Percentiles rank a stretch among this genome's conserved stretches.
phyloP scores from a whole-genome alignment of 92 coral and sea anemone genomes.

The Actinostola sp. region DNA sequence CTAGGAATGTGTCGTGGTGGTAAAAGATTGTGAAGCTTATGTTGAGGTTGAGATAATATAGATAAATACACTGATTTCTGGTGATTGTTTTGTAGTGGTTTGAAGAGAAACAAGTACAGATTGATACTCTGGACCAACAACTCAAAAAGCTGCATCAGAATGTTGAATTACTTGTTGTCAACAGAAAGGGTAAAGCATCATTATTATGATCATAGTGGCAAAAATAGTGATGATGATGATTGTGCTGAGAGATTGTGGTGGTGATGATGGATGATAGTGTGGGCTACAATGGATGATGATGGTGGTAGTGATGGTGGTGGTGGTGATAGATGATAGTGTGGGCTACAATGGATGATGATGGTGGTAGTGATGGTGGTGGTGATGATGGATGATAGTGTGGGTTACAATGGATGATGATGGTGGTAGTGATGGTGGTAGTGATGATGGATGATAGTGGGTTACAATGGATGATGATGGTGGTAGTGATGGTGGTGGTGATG shows the following conservation, averaged over 20 bases:
- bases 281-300: neutral
- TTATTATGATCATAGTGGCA: too few relatives aligned
- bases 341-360: neutral
- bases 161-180: constrained; percentile 78
- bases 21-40: neutral
- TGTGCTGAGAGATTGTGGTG: neutral
- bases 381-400: neutral
- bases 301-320: neutral
- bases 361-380: neutral
- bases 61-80: neutral
- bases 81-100: constrained; percentile 78
- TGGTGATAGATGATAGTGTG: neutral
- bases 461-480: neutral
- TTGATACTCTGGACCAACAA: constrained; percentile 93
- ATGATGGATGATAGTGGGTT: too few relatives aligned
- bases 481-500: neutral
- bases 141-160: constrained; percentile 94
- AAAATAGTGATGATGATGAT: too few relatives aligned
- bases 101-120: constrained; percentile 92
- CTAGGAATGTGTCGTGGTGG: too few relatives aligned
- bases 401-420: neutral
- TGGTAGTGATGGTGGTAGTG: neutral
- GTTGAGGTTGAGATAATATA: too few relatives aligned
- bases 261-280: neutral
- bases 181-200: constrained; percentile 74